Evolutionary conservation across 1,140 invertebrate species (phyloP).

Genomic region (Zaprionus lachaisei): DNA sequence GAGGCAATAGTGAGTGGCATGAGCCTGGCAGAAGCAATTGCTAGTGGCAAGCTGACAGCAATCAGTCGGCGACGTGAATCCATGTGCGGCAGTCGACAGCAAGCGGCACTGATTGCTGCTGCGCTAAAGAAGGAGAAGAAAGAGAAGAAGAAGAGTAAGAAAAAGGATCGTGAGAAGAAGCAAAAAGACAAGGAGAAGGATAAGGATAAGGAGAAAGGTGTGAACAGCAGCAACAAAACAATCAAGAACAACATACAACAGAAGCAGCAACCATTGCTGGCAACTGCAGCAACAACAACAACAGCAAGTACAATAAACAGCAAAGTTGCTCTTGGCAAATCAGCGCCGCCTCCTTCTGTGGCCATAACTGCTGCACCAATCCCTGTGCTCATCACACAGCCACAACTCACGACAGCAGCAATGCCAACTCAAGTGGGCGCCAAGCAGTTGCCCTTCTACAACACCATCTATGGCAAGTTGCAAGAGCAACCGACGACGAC

Average conservation of each 20-base stretch:
- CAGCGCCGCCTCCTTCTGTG: conserved; percentile 20
- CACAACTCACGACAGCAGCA: conserved; percentile 13
- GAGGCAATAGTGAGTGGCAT: conserved; percentile 33
- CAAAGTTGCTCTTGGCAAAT: neutral
- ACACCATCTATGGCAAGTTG: conserved; percentile 80
- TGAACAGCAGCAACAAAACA: conserved; percentile 7
- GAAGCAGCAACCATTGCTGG: conserved; percentile 12
- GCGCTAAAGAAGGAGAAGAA: conserved; percentile 69
- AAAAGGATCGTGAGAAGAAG: conserved; percentile 75
- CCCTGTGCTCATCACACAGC: conserved; percentile 48
- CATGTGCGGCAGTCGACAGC: conserved; percentile 68
- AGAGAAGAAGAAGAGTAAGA: conserved; percentile 71
- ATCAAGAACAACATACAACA: conserved; percentile 29
- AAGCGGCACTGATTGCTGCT: conserved; percentile 59
- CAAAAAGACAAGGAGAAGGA: conserved; percentile 59
- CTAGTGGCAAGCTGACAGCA: conserved; percentile 60
- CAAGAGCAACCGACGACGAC: conserved; percentile 44
- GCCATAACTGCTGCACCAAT: conserved; percentile 37
- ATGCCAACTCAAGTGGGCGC: conserved; percentile 13
- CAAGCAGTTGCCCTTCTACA: conserved; percentile 67
- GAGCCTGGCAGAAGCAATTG: conserved; percentile 67
- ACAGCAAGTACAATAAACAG: conserved; percentile 1
- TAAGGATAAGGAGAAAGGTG: conserved; percentile 41
- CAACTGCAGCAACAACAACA: neutral
- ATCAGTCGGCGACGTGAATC: conserved; percentile 62